Evolutionary conservation across 2,113 vertebrate genomes (phyloP).

Genomic region (Brachypodius melanocephalos): DNA sequence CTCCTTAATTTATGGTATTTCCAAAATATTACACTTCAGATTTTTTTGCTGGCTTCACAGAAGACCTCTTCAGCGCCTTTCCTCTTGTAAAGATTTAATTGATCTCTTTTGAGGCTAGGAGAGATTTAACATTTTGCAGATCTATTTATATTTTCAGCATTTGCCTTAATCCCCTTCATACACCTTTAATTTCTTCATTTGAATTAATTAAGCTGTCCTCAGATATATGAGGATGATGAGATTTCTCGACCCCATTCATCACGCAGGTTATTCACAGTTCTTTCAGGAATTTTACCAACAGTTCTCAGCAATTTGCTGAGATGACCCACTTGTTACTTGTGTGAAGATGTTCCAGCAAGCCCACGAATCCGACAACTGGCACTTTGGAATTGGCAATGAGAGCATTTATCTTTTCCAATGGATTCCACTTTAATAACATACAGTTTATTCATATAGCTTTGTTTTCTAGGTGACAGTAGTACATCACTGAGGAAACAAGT

Average conservation of each 20-base stretch:
- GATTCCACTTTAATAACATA: not conserved
- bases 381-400: not conserved
- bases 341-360: not conserved
- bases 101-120: constrained; percentile 34
- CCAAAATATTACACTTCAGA: constrained; percentile 10
- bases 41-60: constrained; percentile 14
- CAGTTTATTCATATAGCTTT: not conserved
- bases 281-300: constrained; percentile 3
- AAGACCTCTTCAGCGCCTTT: constrained; percentile 14
- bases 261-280: constrained; percentile 26
- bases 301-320: not conserved
- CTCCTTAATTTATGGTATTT: constrained; percentile 33
- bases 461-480: not conserved
- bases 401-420: not conserved
- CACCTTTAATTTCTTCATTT: constrained; percentile 44
- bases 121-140: constrained; percentile 26
- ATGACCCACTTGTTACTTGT: not conserved
- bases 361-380: not conserved
- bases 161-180: not conserved
- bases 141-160: constrained; percentile 60
- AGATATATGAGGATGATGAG: constrained; percentile 12
- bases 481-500: not conserved
- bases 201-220: constrained; percentile 50
- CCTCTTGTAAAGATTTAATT: constrained; percentile 26
- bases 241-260: constrained; percentile 19